Base-by-base conservation (phyloP, 2,888 invertebrate genomes). In the Drosophila suboccidentalis region DNA sequence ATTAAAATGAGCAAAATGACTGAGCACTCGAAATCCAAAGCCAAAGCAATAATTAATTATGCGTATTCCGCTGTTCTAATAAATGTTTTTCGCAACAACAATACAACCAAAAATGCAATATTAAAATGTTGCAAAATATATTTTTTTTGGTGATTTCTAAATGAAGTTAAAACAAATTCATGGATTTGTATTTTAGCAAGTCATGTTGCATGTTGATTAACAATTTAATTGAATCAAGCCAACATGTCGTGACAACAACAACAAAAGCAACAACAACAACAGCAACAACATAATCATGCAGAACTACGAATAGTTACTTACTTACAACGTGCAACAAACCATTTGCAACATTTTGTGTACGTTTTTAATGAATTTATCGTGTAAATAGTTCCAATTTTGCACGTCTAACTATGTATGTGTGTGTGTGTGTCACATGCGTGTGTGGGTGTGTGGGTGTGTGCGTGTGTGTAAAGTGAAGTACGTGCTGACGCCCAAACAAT, bases 291-390 rank as follows among this genome's bases (percentile, higher is more conserved):
- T 22, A 8, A 22, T 29, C 60, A 39, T 57, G 61, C 13, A 50
- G 11, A 59, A 51, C 55, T 59, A 53, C 13, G 17, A 65, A 38
- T 64, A 64, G 19, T 19, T 19, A 19, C 19, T 19, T 19, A 19
- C 61, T 64, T 61, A 34, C 60, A 64, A 19, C 61, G 13, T 34
- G 44, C 39, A 61, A 19, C 54, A 10, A 46, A 47, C 32, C 47
- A 80, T 86, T 86, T 86, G 71, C 80, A 71, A 59, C 69, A 79
- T 81, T 81, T 81, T 85, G 79, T 83, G 85, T 85, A 79, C 79
- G 75, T 80, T 88, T 86, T 88, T 86, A 86, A 88, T 86, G 87
- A 88, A 86, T 88, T 88, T 88, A 87, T 81, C 80, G 71, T 88
- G 84, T 86, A 78, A 78, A 85, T 76, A 82, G 59, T 81, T 69